Percentiles rank a stretch among this genome's conserved stretches.
These are phyloP conservation scores for Papilio demoleus DNA, from an alignment of 2,888 invertebrate genomes.

Conservation along the genomic window DNA sequence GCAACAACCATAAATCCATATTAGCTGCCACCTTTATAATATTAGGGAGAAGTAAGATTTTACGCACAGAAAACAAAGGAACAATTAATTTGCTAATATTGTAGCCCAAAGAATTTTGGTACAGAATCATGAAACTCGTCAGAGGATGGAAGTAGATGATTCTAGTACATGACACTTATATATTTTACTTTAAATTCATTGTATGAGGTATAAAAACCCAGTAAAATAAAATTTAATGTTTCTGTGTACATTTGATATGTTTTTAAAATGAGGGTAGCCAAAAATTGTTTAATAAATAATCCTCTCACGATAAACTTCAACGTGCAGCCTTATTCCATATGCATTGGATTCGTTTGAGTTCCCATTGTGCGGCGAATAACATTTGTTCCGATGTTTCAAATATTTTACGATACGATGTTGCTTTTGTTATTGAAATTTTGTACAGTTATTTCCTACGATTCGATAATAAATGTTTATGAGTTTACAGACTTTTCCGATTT, in stretches of 20 bases:
- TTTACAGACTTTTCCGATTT: neutral
- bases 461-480: neutral
- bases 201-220: too few relatives aligned
- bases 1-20: too few relatives aligned
- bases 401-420: neutral
- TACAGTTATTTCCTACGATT: neutral
- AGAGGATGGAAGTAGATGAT: too few relatives aligned
- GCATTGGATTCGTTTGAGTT: slow-evolving; percentile 19
- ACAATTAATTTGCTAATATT: too few relatives aligned
- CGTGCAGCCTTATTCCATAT: slow-evolving; percentile 9
- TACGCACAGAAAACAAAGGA: too few relatives aligned
- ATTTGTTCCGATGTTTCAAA: slow-evolving; percentile 4
- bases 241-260: neutral
- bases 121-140: too few relatives aligned
- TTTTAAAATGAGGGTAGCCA: neutral
- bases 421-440: neutral
- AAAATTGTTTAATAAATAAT: neutral
- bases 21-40: too few relatives aligned
- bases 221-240: too few relatives aligned
- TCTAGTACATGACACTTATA: too few relatives aligned
- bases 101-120: too few relatives aligned
- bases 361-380: slow-evolving; percentile 6
- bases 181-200: too few relatives aligned
- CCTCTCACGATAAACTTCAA: neutral
- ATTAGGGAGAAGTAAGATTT: too few relatives aligned